Conservation (phyloP, 2,113 vertebrate species). For the Pontoporia blainvillei region DNA sequence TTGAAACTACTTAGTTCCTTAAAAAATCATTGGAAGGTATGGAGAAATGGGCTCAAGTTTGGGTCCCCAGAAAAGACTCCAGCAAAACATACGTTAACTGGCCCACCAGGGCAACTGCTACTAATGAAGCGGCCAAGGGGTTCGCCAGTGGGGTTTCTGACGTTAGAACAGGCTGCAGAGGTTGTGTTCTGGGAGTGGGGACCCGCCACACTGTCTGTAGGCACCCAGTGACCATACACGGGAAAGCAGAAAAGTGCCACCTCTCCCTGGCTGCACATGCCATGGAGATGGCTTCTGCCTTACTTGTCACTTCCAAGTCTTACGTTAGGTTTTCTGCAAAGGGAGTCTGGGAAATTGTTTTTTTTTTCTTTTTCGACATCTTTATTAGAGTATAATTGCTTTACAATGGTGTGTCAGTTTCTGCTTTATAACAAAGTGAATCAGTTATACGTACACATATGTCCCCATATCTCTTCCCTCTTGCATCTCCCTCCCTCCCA, state of each 20-base stretch:
- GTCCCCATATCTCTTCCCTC: no score
- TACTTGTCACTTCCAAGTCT: not conserved
- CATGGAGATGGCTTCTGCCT: not conserved
- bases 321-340: not conserved
- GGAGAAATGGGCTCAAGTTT: not conserved
- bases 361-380: no score
- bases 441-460: no score
- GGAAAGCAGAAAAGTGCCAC: not conserved
- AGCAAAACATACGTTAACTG: not conserved
- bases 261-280: not conserved
- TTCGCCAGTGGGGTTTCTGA: not conserved
- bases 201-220: not conserved
- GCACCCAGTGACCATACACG: not conserved
- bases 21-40: not conserved
- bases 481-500: no score
- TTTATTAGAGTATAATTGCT: no score
- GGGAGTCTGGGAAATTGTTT: not conserved
- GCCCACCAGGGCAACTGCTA: not conserved
- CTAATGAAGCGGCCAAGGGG: not conserved
- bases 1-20: constrained; percentile 6
- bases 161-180: not conserved
- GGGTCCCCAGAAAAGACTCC: not conserved
- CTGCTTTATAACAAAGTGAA: no score
- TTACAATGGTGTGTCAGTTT: no score
- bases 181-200: not conserved